Evolutionary conservation across 2,888 invertebrate species (phyloP), one percentile per base, ranked within the genome.

Genomic region (Helicoverpa assulta): DNA sequence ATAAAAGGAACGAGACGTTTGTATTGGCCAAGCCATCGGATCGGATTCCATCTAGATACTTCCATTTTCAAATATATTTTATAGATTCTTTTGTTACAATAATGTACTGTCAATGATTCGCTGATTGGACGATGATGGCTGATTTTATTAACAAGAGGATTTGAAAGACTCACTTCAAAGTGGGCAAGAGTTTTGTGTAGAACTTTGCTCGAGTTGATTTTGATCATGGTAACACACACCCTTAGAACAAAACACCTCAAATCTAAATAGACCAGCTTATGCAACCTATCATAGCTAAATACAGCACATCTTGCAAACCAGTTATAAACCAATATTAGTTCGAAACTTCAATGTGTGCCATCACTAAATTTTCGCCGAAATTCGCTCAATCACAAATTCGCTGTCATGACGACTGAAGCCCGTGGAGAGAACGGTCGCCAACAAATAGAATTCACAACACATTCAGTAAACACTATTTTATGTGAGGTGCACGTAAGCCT

Each of bases 391-490:
- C 19, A 64, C 29, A 71, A 55, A 58, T 71, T 71, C 47, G 57
- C 14, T 19, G 63, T 55, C 64, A 65, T 50, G 52, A 65, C 14
- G 40, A 43, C 7, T 56, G 21, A 58, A 33, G 26, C 54, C 69
- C 67, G n/a, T 12, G 58, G 69, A 66, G 74, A 73, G 33, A 63
- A 47, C 56, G 19, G 43, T 18, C 19, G 54, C 53, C 56, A 66
- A 68, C 70, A 68, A 73, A 79, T 81, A 67, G 57, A 68, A 74
- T 60, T 66, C 53, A 21, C 51, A 50, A 47, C 67, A 73, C 52
- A 71, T 69, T 51, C 61, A 21, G 33, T 58, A 70, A 59, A 67
- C 37, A 57, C 47, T 63, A 65, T 67, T 77, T 66, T 73, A 77
- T 67, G 57, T 56, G 33, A 64, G 37, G 26, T 70, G 58, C 71